Percentiles rank a stretch among this genome's conserved stretches.
These are phyloP conservation scores for Acanthoscelides obtectus DNA, from an alignment of 2,888 invertebrate genomes.

Conservation along the genomic window DNA sequence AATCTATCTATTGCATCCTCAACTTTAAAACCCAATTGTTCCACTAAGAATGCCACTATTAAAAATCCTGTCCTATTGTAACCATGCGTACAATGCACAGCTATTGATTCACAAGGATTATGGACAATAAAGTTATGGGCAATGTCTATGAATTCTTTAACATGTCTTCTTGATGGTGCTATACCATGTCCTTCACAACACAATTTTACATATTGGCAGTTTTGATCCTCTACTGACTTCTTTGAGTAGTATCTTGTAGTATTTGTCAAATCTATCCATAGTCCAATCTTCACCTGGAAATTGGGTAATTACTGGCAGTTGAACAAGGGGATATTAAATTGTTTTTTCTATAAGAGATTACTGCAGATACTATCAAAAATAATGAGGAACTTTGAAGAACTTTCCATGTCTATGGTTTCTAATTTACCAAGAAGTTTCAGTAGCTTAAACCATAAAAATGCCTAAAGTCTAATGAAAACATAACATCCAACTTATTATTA, in stretches of 20 bases:
- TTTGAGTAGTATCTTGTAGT: slow-evolving; percentile 89
- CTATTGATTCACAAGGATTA: slow-evolving; percentile 73
- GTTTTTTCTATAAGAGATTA: no score
- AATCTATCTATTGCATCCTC: slow-evolving; percentile 59
- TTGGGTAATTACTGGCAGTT: no score
- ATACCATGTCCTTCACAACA: slow-evolving; percentile 90
- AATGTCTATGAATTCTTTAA: slow-evolving; percentile 72
- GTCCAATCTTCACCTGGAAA: slow-evolving; percentile 73
- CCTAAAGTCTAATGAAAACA: no score
- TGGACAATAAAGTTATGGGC: slow-evolving; percentile 74
- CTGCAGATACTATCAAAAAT: no score
- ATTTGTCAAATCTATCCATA: slow-evolving; percentile 97
- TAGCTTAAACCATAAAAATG: no score
- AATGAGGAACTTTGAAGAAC: no score
- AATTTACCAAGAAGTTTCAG: slow-evolving; percentile 72
- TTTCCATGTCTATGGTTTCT: no score
- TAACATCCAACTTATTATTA: no score
- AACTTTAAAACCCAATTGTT: slow-evolving; percentile 75
- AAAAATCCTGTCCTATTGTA: slow-evolving; percentile 98
- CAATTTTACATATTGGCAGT: slow-evolving; percentile 82
- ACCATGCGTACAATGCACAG: slow-evolving; percentile 95
- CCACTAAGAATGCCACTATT: slow-evolving; percentile 85
- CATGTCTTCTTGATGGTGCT: slow-evolving; percentile 82
- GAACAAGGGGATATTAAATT: no score
- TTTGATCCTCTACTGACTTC: slow-evolving; percentile 65